phyloP scores from a whole-genome alignment of 2,113 vertebrate genomes.

The Heliornis fulica region DNA sequence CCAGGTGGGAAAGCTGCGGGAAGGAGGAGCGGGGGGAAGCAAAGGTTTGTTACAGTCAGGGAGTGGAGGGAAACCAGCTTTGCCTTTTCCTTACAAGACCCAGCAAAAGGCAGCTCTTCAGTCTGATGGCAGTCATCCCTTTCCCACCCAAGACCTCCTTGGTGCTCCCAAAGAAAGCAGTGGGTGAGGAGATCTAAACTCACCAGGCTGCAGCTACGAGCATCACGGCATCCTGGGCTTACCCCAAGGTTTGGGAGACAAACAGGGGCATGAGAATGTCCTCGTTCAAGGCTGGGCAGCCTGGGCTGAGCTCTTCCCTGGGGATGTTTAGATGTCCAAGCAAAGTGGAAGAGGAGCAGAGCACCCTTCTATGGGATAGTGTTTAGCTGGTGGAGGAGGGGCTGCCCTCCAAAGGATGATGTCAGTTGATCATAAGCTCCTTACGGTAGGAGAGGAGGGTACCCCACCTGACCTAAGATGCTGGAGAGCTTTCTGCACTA shows the following conservation, averaged over 20 bases:
- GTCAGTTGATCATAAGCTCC: neutral
- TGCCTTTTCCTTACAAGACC: neutral
- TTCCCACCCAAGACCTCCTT: neutral
- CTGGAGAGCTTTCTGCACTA: neutral
- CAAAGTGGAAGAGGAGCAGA: neutral
- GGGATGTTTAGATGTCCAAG: neutral
- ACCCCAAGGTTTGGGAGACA: too few relatives aligned
- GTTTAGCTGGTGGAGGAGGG: neutral
- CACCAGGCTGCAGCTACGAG: neutral
- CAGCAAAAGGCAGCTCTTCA: neutral
- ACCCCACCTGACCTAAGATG: neutral
- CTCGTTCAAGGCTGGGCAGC: neutral
- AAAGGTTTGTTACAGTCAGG: neutral
- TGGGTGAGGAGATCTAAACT: neutral
- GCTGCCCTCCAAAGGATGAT: neutral
- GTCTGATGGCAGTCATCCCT: neutral
- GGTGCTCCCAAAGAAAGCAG: neutral
- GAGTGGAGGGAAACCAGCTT: neutral
- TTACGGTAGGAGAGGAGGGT: rapidly evolving
- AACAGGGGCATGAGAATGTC: neutral
- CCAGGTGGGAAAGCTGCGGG: neutral
- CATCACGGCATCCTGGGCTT: neutral
- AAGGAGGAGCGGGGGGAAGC: neutral
- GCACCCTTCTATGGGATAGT: rapidly evolving
- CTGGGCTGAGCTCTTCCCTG: neutral